phyloP scores from a whole-genome alignment of 1,140 invertebrate species.

The Drosophila tropicalis region DNA sequence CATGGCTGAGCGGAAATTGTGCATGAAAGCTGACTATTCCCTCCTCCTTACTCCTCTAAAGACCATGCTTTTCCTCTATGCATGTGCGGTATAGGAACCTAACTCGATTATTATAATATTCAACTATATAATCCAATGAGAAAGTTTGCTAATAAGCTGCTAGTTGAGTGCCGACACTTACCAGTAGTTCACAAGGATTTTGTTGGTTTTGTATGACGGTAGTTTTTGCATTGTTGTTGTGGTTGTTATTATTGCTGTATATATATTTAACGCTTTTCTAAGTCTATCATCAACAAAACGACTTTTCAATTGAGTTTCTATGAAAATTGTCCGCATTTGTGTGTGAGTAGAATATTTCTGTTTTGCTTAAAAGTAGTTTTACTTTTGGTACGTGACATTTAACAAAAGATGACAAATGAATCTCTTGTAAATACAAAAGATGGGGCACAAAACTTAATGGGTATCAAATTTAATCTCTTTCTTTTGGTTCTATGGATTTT shows the following conservation, averaged over 20 bases:
- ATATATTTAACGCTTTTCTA: neutral
- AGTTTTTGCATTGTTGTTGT: constrained; percentile 1
- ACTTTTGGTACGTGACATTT: too few species aligned
- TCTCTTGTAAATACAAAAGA: too few species aligned
- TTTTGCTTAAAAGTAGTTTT: too few species aligned
- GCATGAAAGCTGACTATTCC: constrained; percentile 66
- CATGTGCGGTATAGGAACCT: constrained; percentile 36
- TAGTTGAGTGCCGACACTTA: constrained; percentile 67
- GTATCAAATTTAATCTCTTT: too few species aligned
- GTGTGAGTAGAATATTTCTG: too few species aligned
- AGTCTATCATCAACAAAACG: constrained; percentile 11
- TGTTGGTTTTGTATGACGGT: neutral
- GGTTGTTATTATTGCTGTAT: neutral
- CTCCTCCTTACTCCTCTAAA: neutral
- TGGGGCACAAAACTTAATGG: too few species aligned
- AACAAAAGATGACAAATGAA: too few species aligned
- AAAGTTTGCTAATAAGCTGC: constrained; percentile 78
- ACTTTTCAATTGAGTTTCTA: constrained; percentile 5
- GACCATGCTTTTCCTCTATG: neutral
- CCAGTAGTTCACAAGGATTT: constrained; percentile 40
- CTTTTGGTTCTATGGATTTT: too few species aligned
- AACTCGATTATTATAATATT: constrained; percentile 81
- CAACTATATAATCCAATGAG: constrained; percentile 77
- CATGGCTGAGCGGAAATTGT: constrained; percentile 70
- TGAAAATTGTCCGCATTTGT: too few species aligned